Percentiles rank a stretch among this genome's conserved stretches.
These are phyloP conservation scores for Murina feae DNA, from an alignment of 2,113 vertebrate genomes.

Conservation along the genomic window DNA sequence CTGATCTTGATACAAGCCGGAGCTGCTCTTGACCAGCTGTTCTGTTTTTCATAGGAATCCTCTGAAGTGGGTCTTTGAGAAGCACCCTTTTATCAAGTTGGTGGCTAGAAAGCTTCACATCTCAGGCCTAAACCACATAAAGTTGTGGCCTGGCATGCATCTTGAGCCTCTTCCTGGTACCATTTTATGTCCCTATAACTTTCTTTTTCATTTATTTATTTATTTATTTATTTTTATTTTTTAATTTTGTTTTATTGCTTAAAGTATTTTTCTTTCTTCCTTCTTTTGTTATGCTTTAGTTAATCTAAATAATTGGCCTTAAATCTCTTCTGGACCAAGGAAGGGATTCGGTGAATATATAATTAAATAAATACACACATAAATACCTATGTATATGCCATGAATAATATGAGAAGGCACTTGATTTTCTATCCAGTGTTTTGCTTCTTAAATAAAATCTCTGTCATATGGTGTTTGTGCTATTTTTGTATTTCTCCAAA, in stretches of 20 bases:
- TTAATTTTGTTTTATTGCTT: too few species aligned
- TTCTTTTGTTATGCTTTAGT: neutral
- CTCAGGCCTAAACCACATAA: neutral
- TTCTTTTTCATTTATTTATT: too few species aligned
- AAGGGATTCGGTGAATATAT: neutral
- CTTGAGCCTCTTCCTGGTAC: neutral
- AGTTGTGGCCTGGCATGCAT: neutral
- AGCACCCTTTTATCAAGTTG: neutral
- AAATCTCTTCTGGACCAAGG: neutral
- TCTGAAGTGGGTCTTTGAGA: neutral
- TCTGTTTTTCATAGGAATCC: neutral
- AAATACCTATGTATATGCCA: neutral
- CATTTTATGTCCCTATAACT: neutral
- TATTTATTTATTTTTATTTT: too few species aligned
- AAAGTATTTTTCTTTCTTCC: neutral
- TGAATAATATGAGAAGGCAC: neutral
- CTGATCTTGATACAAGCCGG: neutral
- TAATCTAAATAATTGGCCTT: neutral
- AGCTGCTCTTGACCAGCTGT: neutral
- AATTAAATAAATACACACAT: neutral
- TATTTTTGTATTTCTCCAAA: conserved; percentile 38
- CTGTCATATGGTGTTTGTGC: neutral
- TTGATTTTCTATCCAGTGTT: neutral
- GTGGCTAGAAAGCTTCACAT: neutral
- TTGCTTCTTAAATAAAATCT: conserved; percentile 47